phyloP scores from a whole-genome alignment of 2,888 invertebrate genomes.

The Ferrisia virgata region DNA sequence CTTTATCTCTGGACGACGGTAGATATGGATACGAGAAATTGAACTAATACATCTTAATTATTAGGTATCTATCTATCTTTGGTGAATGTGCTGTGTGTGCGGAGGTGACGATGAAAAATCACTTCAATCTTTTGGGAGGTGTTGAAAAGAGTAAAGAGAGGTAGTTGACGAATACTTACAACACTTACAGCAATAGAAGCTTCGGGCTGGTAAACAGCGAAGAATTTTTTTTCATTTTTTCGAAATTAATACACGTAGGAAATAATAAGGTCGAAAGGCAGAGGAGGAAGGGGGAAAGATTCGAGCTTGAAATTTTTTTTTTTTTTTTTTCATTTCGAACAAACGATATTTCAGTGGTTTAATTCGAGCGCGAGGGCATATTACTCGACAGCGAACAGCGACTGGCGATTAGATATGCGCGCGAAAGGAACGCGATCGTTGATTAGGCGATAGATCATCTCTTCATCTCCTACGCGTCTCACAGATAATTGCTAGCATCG shows the following conservation, averaged over 20 bases:
- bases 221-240: neutral
- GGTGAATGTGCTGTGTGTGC: neutral
- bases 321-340: too few species aligned
- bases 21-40: neutral
- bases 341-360: too few species aligned
- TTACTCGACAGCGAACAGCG: too few species aligned
- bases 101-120: neutral
- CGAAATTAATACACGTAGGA: neutral
- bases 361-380: too few species aligned
- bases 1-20: neutral
- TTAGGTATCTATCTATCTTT: neutral
- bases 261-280: neutral
- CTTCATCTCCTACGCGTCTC: neutral
- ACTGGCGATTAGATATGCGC: neutral
- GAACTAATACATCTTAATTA: constrained; percentile 18
- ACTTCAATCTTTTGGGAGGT: neutral
- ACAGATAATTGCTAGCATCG: neutral
- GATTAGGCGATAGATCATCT: neutral
- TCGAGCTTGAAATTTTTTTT: neutral
- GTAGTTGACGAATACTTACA: too few species aligned
- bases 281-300: neutral
- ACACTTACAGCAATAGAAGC: too few species aligned
- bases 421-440: neutral
- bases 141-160: neutral
- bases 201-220: neutral